phyloP scores from a whole-genome alignment of 2,888 invertebrate species.

The Chaetogeoica ovagalla region DNA sequence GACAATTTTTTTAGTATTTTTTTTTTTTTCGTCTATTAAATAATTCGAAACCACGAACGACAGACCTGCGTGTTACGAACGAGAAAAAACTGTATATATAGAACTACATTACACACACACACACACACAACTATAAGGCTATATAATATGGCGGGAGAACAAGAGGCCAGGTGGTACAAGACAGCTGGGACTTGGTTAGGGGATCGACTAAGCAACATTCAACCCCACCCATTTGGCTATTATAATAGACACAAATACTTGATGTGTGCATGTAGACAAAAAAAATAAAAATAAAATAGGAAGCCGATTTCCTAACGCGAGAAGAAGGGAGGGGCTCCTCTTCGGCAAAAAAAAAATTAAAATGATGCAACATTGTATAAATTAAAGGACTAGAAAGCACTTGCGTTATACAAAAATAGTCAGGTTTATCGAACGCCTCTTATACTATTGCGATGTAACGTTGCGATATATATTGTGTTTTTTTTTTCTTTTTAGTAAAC shows the following conservation, averaged over 20 bases:
- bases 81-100: neutral
- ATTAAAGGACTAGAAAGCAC: constrained; percentile 38
- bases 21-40: too few relatives aligned
- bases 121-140: too few relatives aligned
- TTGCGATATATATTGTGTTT: constrained; percentile 16
- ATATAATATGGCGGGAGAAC: constrained; percentile 42
- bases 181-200: constrained; percentile 52
- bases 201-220: constrained; percentile 47
- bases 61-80: neutral
- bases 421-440: constrained; percentile 25
- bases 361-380: constrained; percentile 46
- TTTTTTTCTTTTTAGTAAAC: neutral
- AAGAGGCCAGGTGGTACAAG: constrained; percentile 50
- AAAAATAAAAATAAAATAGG: constrained; percentile 46
- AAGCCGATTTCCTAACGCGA: constrained; percentile 51
- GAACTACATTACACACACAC: neutral
- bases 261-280: neutral
- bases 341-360: constrained; percentile 7
- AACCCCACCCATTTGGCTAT: constrained; percentile 43
- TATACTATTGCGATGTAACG: neutral
- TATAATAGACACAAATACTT: constrained; percentile 40
- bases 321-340: constrained; percentile 20
- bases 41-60: neutral
- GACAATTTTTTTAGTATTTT: neutral
- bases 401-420: constrained; percentile 9